Percentiles rank a stretch among this genome's conserved stretches.
These are phyloP conservation scores for Glareola pratincola DNA, from an alignment of 2,113 vertebrate species.

Conservation along the genomic window DNA sequence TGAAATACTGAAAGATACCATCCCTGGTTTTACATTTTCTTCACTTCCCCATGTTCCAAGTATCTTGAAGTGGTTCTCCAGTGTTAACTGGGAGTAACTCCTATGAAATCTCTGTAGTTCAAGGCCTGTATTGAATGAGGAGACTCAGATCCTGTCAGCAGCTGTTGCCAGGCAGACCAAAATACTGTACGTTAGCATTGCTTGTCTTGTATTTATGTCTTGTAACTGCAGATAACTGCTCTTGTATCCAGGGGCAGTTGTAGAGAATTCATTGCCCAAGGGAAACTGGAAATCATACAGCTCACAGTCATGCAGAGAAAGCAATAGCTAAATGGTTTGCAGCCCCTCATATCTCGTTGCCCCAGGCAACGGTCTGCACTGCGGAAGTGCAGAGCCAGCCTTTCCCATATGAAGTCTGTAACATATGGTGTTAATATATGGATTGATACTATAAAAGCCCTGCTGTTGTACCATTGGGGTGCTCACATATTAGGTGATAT, in stretches of 20 bases:
- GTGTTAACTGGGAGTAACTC: background rate
- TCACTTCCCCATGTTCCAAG: background rate
- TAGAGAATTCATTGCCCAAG: conserved; percentile 31
- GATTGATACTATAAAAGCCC: background rate
- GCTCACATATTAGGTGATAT: background rate
- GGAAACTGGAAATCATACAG: conserved; percentile 4
- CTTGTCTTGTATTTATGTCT: conserved; percentile 19
- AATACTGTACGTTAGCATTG: background rate
- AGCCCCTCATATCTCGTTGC: conserved; percentile 28
- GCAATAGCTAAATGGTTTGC: background rate
- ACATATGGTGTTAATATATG: background rate
- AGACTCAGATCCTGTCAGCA: background rate
- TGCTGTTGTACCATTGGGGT: background rate
- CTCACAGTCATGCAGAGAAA: background rate
- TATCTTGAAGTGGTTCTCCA: background rate
- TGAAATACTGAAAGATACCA: background rate
- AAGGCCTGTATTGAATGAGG: background rate
- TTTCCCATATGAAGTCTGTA: background rate
- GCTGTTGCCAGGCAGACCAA: background rate
- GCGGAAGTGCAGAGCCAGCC: background rate
- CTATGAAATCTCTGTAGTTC: background rate
- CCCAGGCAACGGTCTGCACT: conserved; percentile 43
- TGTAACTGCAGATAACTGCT: conserved; percentile 5
- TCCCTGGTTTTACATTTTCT: background rate
- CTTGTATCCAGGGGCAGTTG: background rate